A percentile compares a stretch with the other conserved stretches of the same genome.
Conservation (phyloP, 2,113 vertebrate genomes). For the Heterotilapia buettikoferi region DNA sequence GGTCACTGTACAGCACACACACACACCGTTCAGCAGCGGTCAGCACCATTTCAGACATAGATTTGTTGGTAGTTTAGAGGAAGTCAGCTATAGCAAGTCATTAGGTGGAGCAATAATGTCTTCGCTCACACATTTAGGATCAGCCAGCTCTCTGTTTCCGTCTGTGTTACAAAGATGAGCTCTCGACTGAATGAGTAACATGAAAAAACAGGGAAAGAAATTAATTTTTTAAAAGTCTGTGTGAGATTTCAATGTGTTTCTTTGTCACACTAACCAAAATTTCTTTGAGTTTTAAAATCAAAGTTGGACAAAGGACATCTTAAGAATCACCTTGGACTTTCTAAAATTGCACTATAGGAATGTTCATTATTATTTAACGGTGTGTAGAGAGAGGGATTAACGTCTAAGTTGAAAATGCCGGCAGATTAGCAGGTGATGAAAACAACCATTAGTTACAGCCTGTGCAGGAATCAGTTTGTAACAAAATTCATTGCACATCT, state of each 20-base stretch:
- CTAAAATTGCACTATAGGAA: not conserved
- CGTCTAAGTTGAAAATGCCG: not conserved
- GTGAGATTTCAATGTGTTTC: not conserved
- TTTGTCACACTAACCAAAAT: not conserved
- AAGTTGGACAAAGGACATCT: not conserved
- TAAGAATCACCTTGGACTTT: not conserved
- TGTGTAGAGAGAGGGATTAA: not conserved
- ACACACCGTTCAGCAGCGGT: not conserved
- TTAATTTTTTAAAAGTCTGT: not conserved
- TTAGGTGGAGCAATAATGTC: not conserved
- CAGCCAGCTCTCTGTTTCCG: not conserved
- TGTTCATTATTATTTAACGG: not conserved
- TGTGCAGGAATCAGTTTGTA: not conserved
- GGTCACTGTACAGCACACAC: constrained; percentile 11
- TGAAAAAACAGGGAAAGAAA: not conserved
- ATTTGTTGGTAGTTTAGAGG: not conserved
- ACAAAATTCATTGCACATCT: not conserved
- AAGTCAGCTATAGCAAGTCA: not conserved
- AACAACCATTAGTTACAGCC: not conserved
- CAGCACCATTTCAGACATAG: not conserved
- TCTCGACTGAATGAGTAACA: not conserved
- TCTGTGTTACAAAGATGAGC: not conserved
- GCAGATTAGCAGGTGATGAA: not conserved
- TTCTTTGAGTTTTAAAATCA: not conserved
- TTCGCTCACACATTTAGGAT: not conserved